These are phyloP conservation scores for Chrysogorgia sp. DNA, from an alignment of 92 coral and sea anemone species.

Conservation along the genomic window DNA sequence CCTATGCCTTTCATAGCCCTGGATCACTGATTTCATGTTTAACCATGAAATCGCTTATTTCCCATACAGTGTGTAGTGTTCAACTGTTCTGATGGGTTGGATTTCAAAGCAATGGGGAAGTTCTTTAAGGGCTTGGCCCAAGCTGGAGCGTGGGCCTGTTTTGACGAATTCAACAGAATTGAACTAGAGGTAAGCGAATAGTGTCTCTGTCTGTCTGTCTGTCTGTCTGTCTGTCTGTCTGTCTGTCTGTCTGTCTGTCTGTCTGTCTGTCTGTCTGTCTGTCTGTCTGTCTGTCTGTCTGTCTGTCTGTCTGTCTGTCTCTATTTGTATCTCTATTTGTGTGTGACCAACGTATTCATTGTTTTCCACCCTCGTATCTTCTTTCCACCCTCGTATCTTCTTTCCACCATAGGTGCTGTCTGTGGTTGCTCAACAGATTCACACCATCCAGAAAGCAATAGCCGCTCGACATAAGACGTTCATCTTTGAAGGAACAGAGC, in stretches of 20 bases:
- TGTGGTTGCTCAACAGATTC: slow-evolving; percentile 97
- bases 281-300: too few relatives aligned
- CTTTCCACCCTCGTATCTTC: not conserved
- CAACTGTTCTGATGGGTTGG: slow-evolving; percentile 97
- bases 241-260: too few relatives aligned
- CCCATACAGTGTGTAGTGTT: slow-evolving; percentile 86
- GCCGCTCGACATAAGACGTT: slow-evolving; percentile 82
- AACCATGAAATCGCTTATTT: not conserved
- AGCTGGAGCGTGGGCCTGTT: slow-evolving; percentile 98
- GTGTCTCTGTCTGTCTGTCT: too few relatives aligned
- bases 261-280: too few relatives aligned
- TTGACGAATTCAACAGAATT: slow-evolving; percentile 96
- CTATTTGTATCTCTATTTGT: not conserved
- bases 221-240: too few relatives aligned
- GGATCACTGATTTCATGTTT: not conserved
- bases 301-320: too few relatives aligned
- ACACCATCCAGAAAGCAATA: slow-evolving; percentile 96
- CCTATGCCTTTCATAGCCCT: too few relatives aligned
- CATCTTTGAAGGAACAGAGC: slow-evolving; percentile 96
- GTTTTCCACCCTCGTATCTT: not conserved
- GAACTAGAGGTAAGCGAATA: slow-evolving; percentile 77
- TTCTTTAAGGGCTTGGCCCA: slow-evolving; percentile 98
- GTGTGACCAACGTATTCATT: not conserved
- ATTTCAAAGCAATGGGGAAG: slow-evolving; percentile 99
- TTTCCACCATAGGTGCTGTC: slow-evolving; percentile 78